Evolutionary conservation across 2,113 vertebrate genomes (phyloP).

Genomic region (Rhinoderma darwinii): DNA sequence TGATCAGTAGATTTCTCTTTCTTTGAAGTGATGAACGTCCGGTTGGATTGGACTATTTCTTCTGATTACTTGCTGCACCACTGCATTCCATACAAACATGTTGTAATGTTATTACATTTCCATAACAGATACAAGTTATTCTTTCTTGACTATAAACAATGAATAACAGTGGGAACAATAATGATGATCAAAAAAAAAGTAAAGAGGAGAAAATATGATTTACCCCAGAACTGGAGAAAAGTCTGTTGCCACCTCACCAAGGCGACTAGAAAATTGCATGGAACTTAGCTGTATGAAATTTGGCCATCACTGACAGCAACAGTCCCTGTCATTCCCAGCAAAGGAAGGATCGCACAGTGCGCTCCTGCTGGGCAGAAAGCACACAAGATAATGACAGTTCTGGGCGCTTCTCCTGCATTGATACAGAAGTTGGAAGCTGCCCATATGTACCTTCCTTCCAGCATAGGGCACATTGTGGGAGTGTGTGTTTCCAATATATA

Average conservation of each 20-base stretch:
- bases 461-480: neutral
- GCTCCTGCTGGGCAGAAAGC: too few relatives aligned
- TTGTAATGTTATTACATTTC: neutral
- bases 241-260: neutral
- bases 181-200: neutral
- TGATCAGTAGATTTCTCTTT: neutral
- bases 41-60: neutral
- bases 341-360: too few relatives aligned
- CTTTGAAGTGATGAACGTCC: neutral
- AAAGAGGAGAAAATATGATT: neutral
- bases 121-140: neutral
- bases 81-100: neutral
- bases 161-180: neutral
- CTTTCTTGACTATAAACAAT: neutral
- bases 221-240: neutral
- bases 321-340: too few relatives aligned
- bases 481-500: neutral
- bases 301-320: too few relatives aligned
- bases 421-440: too few relatives aligned
- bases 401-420: too few relatives aligned
- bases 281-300: too few relatives aligned
- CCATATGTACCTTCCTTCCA: too few relatives aligned
- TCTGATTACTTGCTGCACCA: conserved; percentile 3
- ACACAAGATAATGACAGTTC: too few relatives aligned
- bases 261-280: neutral